Evolutionary conservation across 2,797 vertebrate species (phyloP), one percentile per base, ranked within the genome.

Genomic region (Spheniscus humboldti): DNA sequence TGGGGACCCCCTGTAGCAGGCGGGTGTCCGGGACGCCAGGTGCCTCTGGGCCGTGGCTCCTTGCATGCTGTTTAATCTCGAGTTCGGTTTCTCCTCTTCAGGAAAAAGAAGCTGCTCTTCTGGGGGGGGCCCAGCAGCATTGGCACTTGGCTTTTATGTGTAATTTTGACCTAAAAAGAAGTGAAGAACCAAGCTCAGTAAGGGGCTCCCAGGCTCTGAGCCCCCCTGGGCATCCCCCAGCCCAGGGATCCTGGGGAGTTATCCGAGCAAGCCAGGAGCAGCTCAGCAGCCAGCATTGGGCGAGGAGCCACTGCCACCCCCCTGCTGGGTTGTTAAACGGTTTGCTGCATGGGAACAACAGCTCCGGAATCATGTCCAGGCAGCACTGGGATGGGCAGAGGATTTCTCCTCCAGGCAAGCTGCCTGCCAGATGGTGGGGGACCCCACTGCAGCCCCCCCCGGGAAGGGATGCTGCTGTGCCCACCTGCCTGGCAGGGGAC

Each of bases 121-220:
- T 99, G 99, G 4, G 99, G 98, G 3, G 99, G 99, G 0, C 99
- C 99, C 97, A 99, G 97, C 85, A 99, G 96, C 97, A 99, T 99
- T 9, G 99, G 99, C 39, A 99, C 99, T 98, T 99, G 99, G 98
- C 99, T 99, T 98, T 99, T 99, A 97, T 99, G 99, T 15, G 98
- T 99, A 95, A 99, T 99, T 98, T 98, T 98, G 95, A 99, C 97
- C 99, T 99, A 96, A 87, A 98, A 90, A 77, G 76, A 96, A 96
- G 60, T 24, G 73, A 74, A 97, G 75, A 73, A 4, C 7, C 8
- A 66, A 75, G 30, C 20, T 92, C 24, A 59, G 55, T 27, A 22
- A 33, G 10, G 72, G 3, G 15, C 1, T n/a, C 12, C 27, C 23
- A 7, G 31, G 37, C 24, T 27, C n/a, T 68, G 48, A 81, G 23